A percentile compares a stretch with the other conserved stretches of the same genome.
phyloP scores from a whole-genome alignment of 30 jellyfish, hydroid and myxozoan genomes.

The Sanderia malayensis region DNA sequence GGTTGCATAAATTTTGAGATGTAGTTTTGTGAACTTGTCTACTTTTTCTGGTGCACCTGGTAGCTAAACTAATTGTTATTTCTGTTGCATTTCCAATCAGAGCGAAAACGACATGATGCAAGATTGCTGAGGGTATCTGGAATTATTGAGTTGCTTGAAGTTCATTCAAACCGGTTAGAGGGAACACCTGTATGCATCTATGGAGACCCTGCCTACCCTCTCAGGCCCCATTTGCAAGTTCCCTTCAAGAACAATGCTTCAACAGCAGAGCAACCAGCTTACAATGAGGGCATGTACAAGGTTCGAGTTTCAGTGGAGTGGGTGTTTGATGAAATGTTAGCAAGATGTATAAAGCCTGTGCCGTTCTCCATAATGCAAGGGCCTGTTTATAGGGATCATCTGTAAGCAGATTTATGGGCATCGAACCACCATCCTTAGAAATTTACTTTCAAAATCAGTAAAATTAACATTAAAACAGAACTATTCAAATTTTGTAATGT shows the following conservation, averaged over 20 bases:
- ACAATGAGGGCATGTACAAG: slow-evolving; percentile 20
- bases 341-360: slow-evolving; percentile 41
- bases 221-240: too few relatives aligned
- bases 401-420: neutral
- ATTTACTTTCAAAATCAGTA: neutral
- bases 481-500: neutral
- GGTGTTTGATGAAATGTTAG: slow-evolving; percentile 52
- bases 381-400: neutral
- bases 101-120: slow-evolving; percentile 57
- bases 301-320: slow-evolving; percentile 36
- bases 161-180: slow-evolving; percentile 21
- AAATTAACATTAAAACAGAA: neutral
- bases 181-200: too few relatives aligned
- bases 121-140: slow-evolving; percentile 40
- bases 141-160: slow-evolving; percentile 20
- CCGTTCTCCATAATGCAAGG: slow-evolving; percentile 52
- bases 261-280: slow-evolving; percentile 12
- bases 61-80: neutral
- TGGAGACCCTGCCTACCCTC: too few relatives aligned
- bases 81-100: slow-evolving; percentile 12
- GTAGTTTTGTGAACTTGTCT: too few relatives aligned
- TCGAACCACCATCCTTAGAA: neutral
- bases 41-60: too few relatives aligned
- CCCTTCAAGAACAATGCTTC: slow-evolving; percentile 19
- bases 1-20: too few relatives aligned